Evolutionary conservation across 2,113 vertebrate genomes (phyloP), one percentile per base, ranked within the genome.

Genomic region (Rhinolophus ferrumequinum): DNA sequence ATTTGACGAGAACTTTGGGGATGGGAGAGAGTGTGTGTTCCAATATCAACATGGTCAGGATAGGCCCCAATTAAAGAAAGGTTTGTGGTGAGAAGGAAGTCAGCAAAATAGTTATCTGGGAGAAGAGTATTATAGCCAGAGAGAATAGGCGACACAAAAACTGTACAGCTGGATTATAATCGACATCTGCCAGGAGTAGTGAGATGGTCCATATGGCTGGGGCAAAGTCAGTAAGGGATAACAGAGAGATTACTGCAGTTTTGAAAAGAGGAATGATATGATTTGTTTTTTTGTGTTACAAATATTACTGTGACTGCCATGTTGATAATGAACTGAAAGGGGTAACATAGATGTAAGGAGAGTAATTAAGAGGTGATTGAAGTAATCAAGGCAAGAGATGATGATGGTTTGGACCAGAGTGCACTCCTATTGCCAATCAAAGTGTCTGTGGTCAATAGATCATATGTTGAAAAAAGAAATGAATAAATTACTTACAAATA

Each of bases 401-500:
- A 7, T 24, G 24, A 66, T 21, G n/a, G 19, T 15, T 80, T 80
- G 35, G 28, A 54, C 30, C 13, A 75, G 11, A 79, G 8, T 73
- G 28, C 62, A 44, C 1, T 90, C 30, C 30, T 72, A 38, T n/a
- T 69, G 30, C 8, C 62, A 54, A n/a, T 35, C 38, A 88, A 79
- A 35, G 21, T 52, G 13, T 67, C 19, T 90, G 35, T 84, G 76
- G 13, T 69, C 73, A 33, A 50, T 60, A 81, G 38, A 50, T 26
- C 19, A 50, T 11, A 67, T 44, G 3, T 16, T 44, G 21, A 87
- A 66, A 56, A 26, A 67, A 54, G 1, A 92, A 69, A 47, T 28
- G 35, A 93, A 85, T 72, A 38, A 28, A 67, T 80, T 72, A 8
- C 50, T 95, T 76, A 72, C 9, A 76, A 82, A 76, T n/a, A 93